These are phyloP conservation scores for Elaphurus davidianus DNA, from an alignment of 2,113 vertebrate genomes.

Conservation along the genomic window DNA sequence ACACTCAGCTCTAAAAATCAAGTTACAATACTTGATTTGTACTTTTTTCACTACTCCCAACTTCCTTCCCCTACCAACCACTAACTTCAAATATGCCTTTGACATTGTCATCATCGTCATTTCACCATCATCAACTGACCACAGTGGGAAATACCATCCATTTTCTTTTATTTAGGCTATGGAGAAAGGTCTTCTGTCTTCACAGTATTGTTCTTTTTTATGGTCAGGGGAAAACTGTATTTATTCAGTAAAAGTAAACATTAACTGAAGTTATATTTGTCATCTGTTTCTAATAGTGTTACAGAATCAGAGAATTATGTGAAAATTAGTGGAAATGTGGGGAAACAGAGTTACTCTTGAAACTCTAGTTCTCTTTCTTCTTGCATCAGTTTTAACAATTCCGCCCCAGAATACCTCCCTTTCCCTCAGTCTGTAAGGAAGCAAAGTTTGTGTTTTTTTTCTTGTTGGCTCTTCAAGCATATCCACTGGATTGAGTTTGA, in stretches of 20 bases:
- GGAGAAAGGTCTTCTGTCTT: background rate
- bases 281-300: background rate
- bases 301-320: background rate
- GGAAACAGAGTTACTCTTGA: background rate
- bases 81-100: background rate
- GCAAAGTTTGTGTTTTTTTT: background rate
- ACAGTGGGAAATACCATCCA: background rate
- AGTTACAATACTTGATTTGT: background rate
- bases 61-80: background rate
- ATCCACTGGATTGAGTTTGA: background rate
- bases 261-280: background rate
- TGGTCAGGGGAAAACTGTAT: background rate
- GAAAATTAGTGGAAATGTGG: background rate
- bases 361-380: background rate
- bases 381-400: background rate
- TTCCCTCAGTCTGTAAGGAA: background rate
- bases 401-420: background rate
- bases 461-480: background rate
- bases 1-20: background rate
- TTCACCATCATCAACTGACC: background rate
- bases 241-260: background rate
- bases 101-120: background rate
- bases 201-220: background rate
- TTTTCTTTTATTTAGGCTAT: background rate
- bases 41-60: background rate